These are phyloP conservation scores for Phalacrocorax pelagicus DNA, from an alignment of 2,113 vertebrate genomes.

Conservation along the genomic window DNA sequence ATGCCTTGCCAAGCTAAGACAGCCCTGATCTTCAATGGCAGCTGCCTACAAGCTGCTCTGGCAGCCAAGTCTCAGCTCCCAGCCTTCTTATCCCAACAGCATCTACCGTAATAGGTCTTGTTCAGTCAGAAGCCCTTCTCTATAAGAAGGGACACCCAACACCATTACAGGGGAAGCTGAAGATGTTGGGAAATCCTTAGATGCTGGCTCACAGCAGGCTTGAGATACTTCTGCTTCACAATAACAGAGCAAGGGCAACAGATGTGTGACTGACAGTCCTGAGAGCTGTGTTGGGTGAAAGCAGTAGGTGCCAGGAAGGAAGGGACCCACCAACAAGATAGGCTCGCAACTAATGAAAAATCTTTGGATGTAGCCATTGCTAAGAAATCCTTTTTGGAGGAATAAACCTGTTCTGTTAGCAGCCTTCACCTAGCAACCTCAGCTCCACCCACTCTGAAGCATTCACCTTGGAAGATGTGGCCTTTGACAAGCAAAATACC, in stretches of 20 bases:
- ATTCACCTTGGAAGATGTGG: neutral
- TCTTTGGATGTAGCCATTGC: neutral
- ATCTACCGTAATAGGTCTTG: neutral
- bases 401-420: neutral
- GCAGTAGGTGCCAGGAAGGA: neutral
- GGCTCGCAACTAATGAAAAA: neutral
- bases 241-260: neutral
- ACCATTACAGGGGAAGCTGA: neutral
- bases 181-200: neutral
- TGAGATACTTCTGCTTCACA: neutral
- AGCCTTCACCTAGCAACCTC: neutral
- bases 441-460: neutral
- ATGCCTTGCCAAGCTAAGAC: neutral
- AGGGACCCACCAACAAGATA: neutral
- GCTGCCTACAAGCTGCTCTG: neutral
- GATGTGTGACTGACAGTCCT: neutral
- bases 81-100: neutral
- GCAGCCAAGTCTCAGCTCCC: neutral
- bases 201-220: neutral
- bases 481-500: slow-evolving; percentile 15
- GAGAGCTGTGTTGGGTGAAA: neutral
- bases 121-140: neutral
- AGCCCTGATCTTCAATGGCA: neutral
- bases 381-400: neutral
- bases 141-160: neutral